Conservation (phyloP, 1,140 invertebrate genomes). For the Rhopalosiphum padi region DNA sequence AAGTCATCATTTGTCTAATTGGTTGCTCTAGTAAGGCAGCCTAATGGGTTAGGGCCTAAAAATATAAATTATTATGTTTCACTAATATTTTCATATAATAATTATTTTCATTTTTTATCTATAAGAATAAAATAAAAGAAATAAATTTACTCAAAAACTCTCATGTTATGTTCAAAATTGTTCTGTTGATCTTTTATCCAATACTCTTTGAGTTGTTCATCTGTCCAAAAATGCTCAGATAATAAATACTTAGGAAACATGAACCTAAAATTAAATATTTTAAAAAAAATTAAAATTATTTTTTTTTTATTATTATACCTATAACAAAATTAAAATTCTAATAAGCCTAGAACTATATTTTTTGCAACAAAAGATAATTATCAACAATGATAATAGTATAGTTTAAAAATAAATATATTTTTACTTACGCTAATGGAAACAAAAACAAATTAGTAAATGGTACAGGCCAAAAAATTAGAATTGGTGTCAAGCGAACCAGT, state of each 20-base stretch:
- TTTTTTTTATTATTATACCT: background rate
- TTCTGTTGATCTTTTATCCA: constrained; percentile 37
- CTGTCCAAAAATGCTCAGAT: constrained; percentile 51
- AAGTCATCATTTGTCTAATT: too few species aligned
- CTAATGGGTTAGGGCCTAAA: too few species aligned
- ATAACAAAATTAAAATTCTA: background rate
- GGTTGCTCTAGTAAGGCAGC: too few species aligned
- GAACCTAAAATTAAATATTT: constrained; percentile 33
- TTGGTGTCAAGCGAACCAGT: constrained; percentile 47
- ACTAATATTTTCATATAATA: too few species aligned
- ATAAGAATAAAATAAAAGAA: background rate
- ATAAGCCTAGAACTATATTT: background rate
- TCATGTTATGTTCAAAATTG: constrained; percentile 32
- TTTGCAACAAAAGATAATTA: background rate
- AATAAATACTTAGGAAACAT: constrained; percentile 53
- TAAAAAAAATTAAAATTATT: constrained; percentile 6
- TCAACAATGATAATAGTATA: background rate
- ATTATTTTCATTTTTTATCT: background rate
- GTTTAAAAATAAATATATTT: background rate
- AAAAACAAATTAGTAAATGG: constrained; percentile 54
- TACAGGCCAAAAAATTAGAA: constrained; percentile 46
- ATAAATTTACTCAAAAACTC: constrained; percentile 54
- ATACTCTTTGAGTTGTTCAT: constrained; percentile 48
- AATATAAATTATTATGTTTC: background rate
- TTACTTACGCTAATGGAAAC: constrained; percentile 53